These are phyloP conservation scores for Adoxophyes honmai DNA, from an alignment of 1,140 invertebrate species.

Conservation along the genomic window DNA sequence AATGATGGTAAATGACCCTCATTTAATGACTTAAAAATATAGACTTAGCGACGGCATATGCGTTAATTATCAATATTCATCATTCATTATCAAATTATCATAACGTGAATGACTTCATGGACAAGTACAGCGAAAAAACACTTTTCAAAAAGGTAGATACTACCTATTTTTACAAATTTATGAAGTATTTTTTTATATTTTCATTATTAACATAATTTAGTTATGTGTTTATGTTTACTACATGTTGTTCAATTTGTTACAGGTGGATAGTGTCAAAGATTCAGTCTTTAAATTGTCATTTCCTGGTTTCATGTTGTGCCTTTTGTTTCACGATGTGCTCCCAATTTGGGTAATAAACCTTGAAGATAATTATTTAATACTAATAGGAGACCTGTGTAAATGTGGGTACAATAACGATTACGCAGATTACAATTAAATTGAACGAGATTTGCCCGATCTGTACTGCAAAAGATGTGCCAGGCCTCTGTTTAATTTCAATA, in stretches of 20 bases:
- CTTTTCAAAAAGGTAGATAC: not conserved
- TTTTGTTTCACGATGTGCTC: not conserved
- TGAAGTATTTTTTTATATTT: not conserved
- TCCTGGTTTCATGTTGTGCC: not conserved
- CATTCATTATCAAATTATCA: no score
- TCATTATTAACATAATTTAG: not conserved
- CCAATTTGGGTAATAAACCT: not conserved
- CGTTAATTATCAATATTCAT: no score
- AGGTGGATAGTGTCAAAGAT: not conserved
- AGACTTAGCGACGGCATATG: no score
- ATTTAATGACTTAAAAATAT: no score
- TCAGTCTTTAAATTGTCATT: slow-evolving; percentile 2
- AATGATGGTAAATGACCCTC: no score
- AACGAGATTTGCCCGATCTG: no score
- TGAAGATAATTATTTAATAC: not conserved
- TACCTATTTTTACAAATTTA: not conserved
- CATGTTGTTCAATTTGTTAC: not conserved
- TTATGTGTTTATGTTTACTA: not conserved
- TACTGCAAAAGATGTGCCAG: no score
- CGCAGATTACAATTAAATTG: not conserved
- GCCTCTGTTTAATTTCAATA: no score
- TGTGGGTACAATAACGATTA: not conserved
- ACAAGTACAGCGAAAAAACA: not conserved
- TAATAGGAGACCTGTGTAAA: not conserved
- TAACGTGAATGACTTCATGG: not conserved